Percentiles rank a stretch among this genome's conserved stretches.
These are phyloP conservation scores for Noturus placidus DNA, from an alignment of 2,113 vertebrate genomes.

Conservation along the genomic window DNA sequence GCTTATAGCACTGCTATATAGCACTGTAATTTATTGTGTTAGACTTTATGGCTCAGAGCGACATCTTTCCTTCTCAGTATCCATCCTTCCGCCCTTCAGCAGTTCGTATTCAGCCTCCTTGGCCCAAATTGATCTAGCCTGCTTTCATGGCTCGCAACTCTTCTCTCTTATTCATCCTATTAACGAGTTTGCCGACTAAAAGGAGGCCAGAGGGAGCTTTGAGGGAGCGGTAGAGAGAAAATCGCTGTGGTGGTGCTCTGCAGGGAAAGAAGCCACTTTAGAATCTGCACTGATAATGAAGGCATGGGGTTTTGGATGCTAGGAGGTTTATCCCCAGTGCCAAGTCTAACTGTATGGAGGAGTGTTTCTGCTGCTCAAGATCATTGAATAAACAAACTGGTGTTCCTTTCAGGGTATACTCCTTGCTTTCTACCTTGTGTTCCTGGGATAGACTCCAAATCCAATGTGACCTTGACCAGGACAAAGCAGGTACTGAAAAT, in stretches of 20 bases:
- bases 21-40: constrained; percentile 45
- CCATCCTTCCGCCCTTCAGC: neutral
- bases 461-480: neutral
- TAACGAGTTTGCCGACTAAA: constrained; percentile 43
- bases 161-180: constrained; percentile 49
- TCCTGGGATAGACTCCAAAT: neutral
- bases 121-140: constrained; percentile 34
- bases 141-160: constrained; percentile 40
- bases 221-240: constrained; percentile 19
- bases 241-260: constrained; percentile 15
- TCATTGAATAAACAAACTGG: neutral
- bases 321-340: neutral
- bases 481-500: neutral
- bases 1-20: constrained; percentile 33
- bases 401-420: neutral
- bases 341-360: constrained; percentile 1
- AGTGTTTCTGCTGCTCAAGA: neutral
- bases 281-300: constrained; percentile 20
- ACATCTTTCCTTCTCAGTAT: constrained; percentile 19
- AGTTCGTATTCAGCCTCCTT: constrained; percentile 32
- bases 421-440: neutral
- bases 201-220: constrained; percentile 34
- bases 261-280: constrained; percentile 22
- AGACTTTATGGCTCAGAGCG: constrained; percentile 29
- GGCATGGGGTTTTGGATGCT: constrained; percentile 1